Base-by-base conservation (phyloP, 2,797 vertebrate genomes). In the Coilia nasus region DNA sequence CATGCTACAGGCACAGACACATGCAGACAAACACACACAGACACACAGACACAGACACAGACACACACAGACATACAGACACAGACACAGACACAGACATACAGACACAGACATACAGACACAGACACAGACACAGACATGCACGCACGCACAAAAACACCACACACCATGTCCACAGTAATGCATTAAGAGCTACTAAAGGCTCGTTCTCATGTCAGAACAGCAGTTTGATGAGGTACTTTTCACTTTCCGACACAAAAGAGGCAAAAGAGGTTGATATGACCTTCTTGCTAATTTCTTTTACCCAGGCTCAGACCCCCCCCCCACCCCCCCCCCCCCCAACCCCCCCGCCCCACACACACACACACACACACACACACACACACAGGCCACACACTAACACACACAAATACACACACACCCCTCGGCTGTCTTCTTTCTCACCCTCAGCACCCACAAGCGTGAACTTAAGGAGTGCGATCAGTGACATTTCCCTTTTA, bases 201-300 rank as follows among this genome's bases (percentile, higher is more conserved):
- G 6, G 19, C 35, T 17, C 17, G 31, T 41, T 75, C 17, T 31
- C 6, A 10, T 19, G n/a, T n/a, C 60, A 23, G 60, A 64, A 25
- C 60, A 25, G 60, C 60, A 64, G 21, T 25, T 19, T 25, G 60
- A 10, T 23, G 23, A 23, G 19, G 35, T 41, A 17, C 71, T 44
- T 78, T 21, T 19, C 35, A 21, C 28, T n/a, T 19, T 56, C 12
- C 15, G 44, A 9, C 62, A 25, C 56, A 44, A 10, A 46, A 67
- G 71, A 75, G 56, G 82, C 56, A 44, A 10, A 46, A 67, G 71
- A 75, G 56, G 82, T 81, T 83, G 10, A 5, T 9, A 7, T 85
- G 57, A 85, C 83, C 71, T 83, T 85, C 71, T 3, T 71, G 31
- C 82, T 54, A 15, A 15, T 60, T 75, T 83, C 59, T 15, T 83